Evolutionary conservation across 2,113 vertebrate species (phyloP), one percentile per base, ranked within the genome.

Genomic region (Speoplatyrhinus poulsoni): DNA sequence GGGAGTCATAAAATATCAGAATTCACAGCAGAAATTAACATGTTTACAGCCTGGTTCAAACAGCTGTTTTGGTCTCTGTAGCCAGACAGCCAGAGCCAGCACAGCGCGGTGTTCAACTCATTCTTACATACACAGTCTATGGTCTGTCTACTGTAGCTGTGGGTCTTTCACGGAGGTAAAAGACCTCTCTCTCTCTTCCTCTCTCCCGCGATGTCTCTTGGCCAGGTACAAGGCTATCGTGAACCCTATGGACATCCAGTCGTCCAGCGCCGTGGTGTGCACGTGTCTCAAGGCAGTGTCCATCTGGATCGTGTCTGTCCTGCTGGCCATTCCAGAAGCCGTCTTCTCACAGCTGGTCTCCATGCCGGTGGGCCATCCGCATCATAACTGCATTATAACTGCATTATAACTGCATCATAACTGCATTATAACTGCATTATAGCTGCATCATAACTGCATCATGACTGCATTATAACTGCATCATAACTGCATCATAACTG

Each of bases 211-310:
- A 62, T 19, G 66, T 84, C 85, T 33, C 13, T 17, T 3, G 46
- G 0, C 48, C 85, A 99, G 97, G 89, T 97, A 98, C 81, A 96
- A 95, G 89, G 96, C 97, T 13, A 96, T 98, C 0, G 97, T 99
- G 60, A 98, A 98, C 86, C 96, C 96, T 49, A 97, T 98, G 97
- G 96, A 98, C 83, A 95, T 97, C 86, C 97, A 98, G 92, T 90
- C 89, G 0, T 94, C 96, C 58, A 91, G 94, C 3, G 94, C 94
- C 0, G 92, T 98, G 70, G 85, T 95, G 67, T 93, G 96, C 94
- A 98, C 96, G 9, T 96, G 93, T 58, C 62, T 94, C 61, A 98
- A 98, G 82, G 95, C 94, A 0, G 48, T 90, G 32, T 92, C 90
- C 47, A 97, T 99, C 81, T 99, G 97, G 97, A 80, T 95, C 12